Percentiles rank a stretch among this genome's conserved stretches.
Conservation (phyloP, 2,888 invertebrate genomes). For the Pammene fasciana region DNA sequence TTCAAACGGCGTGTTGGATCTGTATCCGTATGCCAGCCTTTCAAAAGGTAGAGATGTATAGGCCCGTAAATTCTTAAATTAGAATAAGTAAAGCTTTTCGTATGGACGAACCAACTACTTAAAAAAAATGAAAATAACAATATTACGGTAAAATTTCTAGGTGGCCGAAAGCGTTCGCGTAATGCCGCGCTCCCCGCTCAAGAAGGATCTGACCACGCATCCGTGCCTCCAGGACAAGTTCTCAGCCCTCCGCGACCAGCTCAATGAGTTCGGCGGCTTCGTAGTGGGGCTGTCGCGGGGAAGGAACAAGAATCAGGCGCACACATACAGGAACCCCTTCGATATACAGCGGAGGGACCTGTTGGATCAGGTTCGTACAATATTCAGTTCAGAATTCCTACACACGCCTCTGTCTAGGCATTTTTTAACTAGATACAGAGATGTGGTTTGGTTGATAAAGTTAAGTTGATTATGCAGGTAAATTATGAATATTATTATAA, state of each 20-base stretch:
- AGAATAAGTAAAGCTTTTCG: too few relatives aligned
- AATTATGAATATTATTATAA: too few relatives aligned
- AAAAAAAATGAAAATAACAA: neutral
- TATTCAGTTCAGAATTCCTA: too few relatives aligned
- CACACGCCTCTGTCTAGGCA: too few relatives aligned
- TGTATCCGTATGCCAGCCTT: too few relatives aligned
- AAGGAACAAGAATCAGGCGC: conserved; percentile 78
- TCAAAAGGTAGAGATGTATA: too few relatives aligned
- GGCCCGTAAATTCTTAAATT: too few relatives aligned
- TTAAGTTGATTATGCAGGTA: too few relatives aligned
- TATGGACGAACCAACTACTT: too few relatives aligned
- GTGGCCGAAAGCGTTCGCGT: conserved; percentile 90
- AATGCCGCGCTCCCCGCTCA: conserved; percentile 87
- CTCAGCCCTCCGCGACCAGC: conserved; percentile 90
- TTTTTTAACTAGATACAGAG: too few relatives aligned
- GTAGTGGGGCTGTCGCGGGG: conserved; percentile 87
- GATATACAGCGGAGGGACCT: conserved; percentile 95
- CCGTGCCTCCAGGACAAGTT: conserved; percentile 93
- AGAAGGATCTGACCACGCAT: conserved; percentile 92
- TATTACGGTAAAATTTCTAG: conserved; percentile 60
- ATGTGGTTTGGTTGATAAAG: too few relatives aligned
- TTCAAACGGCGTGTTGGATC: too few relatives aligned
- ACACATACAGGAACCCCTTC: conserved; percentile 95
- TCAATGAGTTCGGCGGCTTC: conserved; percentile 93
- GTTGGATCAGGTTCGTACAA: conserved; percentile 88